Evolutionary conservation across 35 echinoderm and acorn worm genomes (phyloP), one percentile per base, ranked within the genome.

Genomic region (Apostichopus californicus): DNA sequence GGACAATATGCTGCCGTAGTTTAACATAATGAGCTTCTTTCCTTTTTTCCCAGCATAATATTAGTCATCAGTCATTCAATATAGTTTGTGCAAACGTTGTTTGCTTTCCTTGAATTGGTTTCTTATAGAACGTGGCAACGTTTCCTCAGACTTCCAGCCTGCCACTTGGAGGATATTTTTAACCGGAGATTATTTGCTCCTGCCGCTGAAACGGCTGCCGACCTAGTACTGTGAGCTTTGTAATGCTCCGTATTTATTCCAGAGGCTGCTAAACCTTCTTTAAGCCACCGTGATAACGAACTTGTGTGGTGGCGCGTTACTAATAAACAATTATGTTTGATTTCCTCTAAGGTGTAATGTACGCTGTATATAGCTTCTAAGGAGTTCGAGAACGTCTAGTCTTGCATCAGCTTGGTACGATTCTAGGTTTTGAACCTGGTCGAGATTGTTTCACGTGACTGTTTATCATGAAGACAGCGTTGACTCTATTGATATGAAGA

Each of bases 281-380:
- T 92, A 56, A 82, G 77, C 78, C 90, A 92, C 53, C 90, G 15
- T 81, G 90, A 34, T 79, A 92, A 57, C 13, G 90, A 63, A 13
- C 64, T 22, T 68, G 55, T 34, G 28, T 34, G 28, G 28, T 34
- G 28, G 28, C 28, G 28, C 28, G 28, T 34, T 34, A 34, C 28
- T 34, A 34, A 34, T 34, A 34, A 34, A 34, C 28, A 34, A 1
- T 34, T 34, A 34, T 34, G 73, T 79, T 6, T 73, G 46, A 55
- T 91, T 6, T 25, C 57, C 77, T 77, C 73, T 78, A 54, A 91
- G 79, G 54, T 10, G 54, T 55, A 26, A 26, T 24, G 60, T 92
- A 20, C 28, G 55, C 18, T 78, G 5, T 14, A 92, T 22, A 58
- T 92, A 80, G n/a, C 61, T 9, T 53, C 25, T 64, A 18, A 80